Evolutionary conservation across 2,888 invertebrate species (phyloP), one percentile per base, ranked within the genome.

Genomic region (Strigamia maritima): DNA sequence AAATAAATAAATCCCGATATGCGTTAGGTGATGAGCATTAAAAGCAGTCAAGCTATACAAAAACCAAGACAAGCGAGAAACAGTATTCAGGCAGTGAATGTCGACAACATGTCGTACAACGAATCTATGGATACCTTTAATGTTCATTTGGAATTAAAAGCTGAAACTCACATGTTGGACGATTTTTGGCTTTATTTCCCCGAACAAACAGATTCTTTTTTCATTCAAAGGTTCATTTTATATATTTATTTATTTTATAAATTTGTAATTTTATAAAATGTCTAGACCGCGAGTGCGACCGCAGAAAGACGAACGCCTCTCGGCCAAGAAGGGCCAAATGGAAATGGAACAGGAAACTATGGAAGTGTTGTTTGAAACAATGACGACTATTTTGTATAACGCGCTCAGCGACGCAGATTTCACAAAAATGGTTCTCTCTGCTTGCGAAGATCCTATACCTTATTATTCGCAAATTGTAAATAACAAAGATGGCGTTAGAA

Each of bases 141-240:
- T 12, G 24, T 77, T 49, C 77, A 77, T 77, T 24, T 77, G 10
- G 77, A 77, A 44, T 22, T 77, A 12, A 44, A 38, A 49, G 77
- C 40, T 6, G 44, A 77, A n/a, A 77, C 77, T 4, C 44, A 77
- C 49, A n/a, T 49, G 22, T n/a, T 77, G 38, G 44, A 44, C 1
- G 77, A 77, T 49, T 77, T 77, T 49, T 38, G 28, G 40, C 2
- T 40, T 2, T 77, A 8, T 49, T 77, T 77, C 26, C 77, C 77
- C 8, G 26, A 49, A 22, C 2, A 12, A 24, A 7, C 44, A 24
- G 49, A 44, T 10, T 44, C 44, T 40, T 44, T 40, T 49, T 40
- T 77, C 28, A 77, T 77, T 24, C 77, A 77, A 77, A 24, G 65
- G 65, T 65, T 22, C 4, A 22, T 22, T 60, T 65, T 2, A 19